Conservation (phyloP, 2,888 invertebrate genomes). For the Mimachlamys varia region DNA sequence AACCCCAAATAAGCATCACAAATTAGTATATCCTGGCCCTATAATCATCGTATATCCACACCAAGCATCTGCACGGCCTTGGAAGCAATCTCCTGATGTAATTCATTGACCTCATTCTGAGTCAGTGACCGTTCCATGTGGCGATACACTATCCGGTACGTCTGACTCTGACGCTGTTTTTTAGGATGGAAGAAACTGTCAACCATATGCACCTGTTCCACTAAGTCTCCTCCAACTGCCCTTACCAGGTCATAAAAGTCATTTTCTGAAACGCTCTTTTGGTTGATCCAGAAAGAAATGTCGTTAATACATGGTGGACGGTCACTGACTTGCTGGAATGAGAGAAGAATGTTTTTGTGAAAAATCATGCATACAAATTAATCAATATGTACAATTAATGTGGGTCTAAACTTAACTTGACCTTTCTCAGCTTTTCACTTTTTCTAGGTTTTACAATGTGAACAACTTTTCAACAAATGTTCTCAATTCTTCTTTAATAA, state of each 20-base stretch:
- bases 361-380: neutral
- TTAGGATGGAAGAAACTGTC: slow-evolving; percentile 95
- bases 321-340: slow-evolving; percentile 88
- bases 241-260: slow-evolving; percentile 93
- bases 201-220: slow-evolving; percentile 94
- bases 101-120: slow-evolving; percentile 91
- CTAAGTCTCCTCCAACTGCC: slow-evolving; percentile 93
- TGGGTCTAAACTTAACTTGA: too few relatives aligned
- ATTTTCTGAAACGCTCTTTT: slow-evolving; percentile 78
- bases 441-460: too few relatives aligned
- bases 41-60: slow-evolving; percentile 81
- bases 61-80: slow-evolving; percentile 83
- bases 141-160: slow-evolving; percentile 95
- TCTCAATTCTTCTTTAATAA: too few relatives aligned
- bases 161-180: slow-evolving; percentile 91
- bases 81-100: slow-evolving; percentile 90
- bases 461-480: too few relatives aligned
- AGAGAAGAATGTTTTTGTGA: slow-evolving; percentile 35
- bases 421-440: too few relatives aligned
- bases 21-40: neutral
- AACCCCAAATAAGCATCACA: too few relatives aligned
- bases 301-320: slow-evolving; percentile 95
- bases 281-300: slow-evolving; percentile 98
- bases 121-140: slow-evolving; percentile 95
- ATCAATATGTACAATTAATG: too few relatives aligned